Base-by-base conservation (phyloP, 2,888 invertebrate species). In the Lucinisca nassula region DNA sequence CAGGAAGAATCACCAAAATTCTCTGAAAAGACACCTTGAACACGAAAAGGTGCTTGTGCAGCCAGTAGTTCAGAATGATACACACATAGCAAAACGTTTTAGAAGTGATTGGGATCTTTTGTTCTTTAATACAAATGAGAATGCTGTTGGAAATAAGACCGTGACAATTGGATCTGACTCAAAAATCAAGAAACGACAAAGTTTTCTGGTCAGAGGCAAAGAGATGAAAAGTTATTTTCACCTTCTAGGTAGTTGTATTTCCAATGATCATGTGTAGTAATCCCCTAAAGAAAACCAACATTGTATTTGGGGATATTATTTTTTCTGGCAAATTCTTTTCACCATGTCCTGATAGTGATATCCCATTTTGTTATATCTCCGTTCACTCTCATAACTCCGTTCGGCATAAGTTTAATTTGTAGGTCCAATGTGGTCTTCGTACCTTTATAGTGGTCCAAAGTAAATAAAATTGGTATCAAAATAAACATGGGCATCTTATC, bases 181-280 rank as follows among this genome's bases (percentile, higher is more conserved):
- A n/a, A 75, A 30, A 24, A 78, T 37, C 27, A 87, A 86, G 80
- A 88, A 86, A 80, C 75, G 86, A 79, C 90, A 90, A 58, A 87
- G 90, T 77, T 93, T 93, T 85, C 84, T 93, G 61, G 94, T 94
- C 2, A 92, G 90, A 84, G 90, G 92, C 70, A 94, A 93, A 81
- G 95, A 95, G 89, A 95, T 95, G 94, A 92, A 91, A 83, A 92
- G 92, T 61, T 95, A 93, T 88, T 95, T 95, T 81, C 88, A 91
- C 30, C 91, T 95, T 32, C 77, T 94, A 51, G 94, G 95, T 94
- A n/a, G n/a, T n/a, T n/a, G n/a, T n/a, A n/a, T n/a, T n/a, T n/a
- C n/a, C n/a, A n/a, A n/a, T n/a, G n/a, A n/a, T n/a, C n/a, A n/a
- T n/a, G n/a, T n/a, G n/a, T n/a, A n/a, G n/a, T n/a, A n/a, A n/a